A percentile compares a stretch with the other conserved stretches of the same genome.
Conservation (phyloP, 2,888 invertebrate genomes). For the Macropis europaea region DNA sequence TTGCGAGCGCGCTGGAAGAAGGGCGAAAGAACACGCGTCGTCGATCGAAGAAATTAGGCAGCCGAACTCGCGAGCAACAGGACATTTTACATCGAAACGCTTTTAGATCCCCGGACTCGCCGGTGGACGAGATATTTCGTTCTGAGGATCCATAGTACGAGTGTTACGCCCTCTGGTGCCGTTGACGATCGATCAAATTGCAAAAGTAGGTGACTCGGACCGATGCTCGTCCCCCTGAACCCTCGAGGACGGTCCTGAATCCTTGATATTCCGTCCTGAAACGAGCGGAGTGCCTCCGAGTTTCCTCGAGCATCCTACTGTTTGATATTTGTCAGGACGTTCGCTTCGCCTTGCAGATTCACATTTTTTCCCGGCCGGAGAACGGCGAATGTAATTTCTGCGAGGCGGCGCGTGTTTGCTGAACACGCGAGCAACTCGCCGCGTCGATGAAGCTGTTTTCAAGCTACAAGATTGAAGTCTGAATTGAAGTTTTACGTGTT, state of each 20-base stretch:
- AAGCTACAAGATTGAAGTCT: background rate
- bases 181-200: constrained; percentile 72
- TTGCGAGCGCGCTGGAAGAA: background rate
- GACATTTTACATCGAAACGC: constrained; percentile 73
- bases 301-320: background rate
- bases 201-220: constrained; percentile 72
- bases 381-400: constrained; percentile 30
- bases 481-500: background rate
- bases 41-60: constrained; percentile 57
- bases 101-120: constrained; percentile 67
- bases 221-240: constrained; percentile 7
- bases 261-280: background rate
- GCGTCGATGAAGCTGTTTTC: background rate
- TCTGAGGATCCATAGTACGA: constrained; percentile 25
- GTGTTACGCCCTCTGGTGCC: constrained; percentile 17
- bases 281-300: background rate
- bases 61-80: constrained; percentile 58
- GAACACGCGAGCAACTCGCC: background rate
- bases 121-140: constrained; percentile 6
- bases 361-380: constrained; percentile 11
- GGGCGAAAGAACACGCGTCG: constrained; percentile 29
- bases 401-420: constrained; percentile 4
- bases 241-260: too few species aligned
- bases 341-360: background rate
- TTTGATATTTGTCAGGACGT: constrained; percentile 26